These are phyloP conservation scores for Lamprotornis superbus DNA, from an alignment of 2,113 vertebrate species.

Conservation along the genomic window DNA sequence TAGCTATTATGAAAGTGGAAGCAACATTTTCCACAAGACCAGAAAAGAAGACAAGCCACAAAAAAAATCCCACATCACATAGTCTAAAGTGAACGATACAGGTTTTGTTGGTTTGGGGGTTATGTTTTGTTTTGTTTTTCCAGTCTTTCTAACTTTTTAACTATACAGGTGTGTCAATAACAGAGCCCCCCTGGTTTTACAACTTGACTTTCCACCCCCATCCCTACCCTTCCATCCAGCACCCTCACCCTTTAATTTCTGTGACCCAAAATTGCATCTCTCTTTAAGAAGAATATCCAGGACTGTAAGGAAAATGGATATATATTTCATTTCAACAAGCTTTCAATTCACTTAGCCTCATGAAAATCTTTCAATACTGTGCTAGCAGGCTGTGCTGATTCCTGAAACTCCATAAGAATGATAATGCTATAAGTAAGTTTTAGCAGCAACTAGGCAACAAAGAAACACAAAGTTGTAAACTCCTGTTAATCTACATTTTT, in stretches of 20 bases:
- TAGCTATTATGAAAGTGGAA: constrained; percentile 32
- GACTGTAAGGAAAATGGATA: not conserved
- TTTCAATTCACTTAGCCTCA: not conserved
- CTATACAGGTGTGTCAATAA: not conserved
- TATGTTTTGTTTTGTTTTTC: not conserved
- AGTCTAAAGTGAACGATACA: not conserved
- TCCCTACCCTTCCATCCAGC: not conserved
- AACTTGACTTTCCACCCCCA: not conserved
- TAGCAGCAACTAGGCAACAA: not conserved
- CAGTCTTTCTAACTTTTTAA: not conserved
- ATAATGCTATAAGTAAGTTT: not conserved
- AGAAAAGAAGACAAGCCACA: constrained; percentile 1
- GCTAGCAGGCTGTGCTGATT: not conserved
- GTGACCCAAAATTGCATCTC: not conserved
- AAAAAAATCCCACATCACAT: not conserved
- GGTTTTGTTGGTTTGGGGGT: not conserved
- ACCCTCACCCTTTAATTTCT: not conserved
- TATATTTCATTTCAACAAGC: not conserved
- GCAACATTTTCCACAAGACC: constrained; percentile 28
- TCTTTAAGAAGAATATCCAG: not conserved
- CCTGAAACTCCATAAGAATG: not conserved
- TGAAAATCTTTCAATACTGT: not conserved
- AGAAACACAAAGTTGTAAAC: not conserved
- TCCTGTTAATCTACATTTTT: not conserved
- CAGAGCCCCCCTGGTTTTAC: not conserved